Evolutionary conservation across 2,888 invertebrate genomes (phyloP).

Genomic region (Chironomus tentans): DNA sequence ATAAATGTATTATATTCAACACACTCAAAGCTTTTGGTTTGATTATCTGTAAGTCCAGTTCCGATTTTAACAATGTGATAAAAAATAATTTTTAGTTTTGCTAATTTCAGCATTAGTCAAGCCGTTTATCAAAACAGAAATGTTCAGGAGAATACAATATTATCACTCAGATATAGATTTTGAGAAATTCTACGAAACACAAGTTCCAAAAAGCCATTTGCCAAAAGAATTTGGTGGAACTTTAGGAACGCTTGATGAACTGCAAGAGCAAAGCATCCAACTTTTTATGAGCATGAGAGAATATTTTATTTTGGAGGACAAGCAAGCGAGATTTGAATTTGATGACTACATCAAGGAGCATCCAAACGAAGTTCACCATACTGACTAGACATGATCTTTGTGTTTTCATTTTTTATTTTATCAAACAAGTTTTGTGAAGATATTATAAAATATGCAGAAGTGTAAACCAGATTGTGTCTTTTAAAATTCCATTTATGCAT

Average conservation of each 20-base stretch:
- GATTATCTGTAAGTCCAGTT: too few relatives aligned
- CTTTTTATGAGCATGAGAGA: conserved; percentile 27
- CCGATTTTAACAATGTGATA: too few relatives aligned
- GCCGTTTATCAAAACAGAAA: not conserved
- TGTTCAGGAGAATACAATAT: conserved; percentile 47
- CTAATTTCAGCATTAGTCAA: not conserved
- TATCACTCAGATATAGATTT: conserved; percentile 46
- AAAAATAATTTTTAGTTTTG: too few relatives aligned
- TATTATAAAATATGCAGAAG: too few relatives aligned
- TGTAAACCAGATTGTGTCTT: too few relatives aligned
- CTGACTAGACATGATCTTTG: not conserved
- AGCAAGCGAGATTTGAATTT: conserved; percentile 3
- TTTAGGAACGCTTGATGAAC: conserved; percentile 33
- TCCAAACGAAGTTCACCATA: not conserved
- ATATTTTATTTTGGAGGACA: conserved; percentile 29
- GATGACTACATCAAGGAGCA: not conserved
- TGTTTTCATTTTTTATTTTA: too few relatives aligned
- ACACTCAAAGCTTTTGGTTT: not conserved
- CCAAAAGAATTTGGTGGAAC: conserved; percentile 56
- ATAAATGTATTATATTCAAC: not conserved
- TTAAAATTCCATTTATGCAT: too few relatives aligned
- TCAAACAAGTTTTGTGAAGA: too few relatives aligned
- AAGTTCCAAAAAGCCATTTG: conserved; percentile 48
- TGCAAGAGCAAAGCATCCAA: conserved; percentile 28
- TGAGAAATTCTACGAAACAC: conserved; percentile 46